Evolutionary conservation across 2,888 invertebrate genomes (phyloP).

Genomic region (Cosmia pyralina): DNA sequence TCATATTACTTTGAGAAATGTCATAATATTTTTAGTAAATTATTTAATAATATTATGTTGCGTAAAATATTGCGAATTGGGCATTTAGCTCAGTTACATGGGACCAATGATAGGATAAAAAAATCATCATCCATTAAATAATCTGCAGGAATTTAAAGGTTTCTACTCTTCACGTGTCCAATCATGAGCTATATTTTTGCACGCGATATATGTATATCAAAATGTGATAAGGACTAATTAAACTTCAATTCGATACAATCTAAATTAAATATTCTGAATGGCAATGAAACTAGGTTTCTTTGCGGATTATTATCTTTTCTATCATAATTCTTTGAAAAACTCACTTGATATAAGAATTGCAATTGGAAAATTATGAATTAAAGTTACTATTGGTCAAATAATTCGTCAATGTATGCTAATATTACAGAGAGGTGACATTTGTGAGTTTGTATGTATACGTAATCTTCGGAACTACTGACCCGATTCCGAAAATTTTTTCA

Average conservation of each 20-base stretch:
- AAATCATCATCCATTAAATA: not conserved
- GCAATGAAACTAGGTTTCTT: slow-evolving; percentile 6
- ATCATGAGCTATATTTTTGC: slow-evolving; percentile 13
- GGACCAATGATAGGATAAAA: not conserved
- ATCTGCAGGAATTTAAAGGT: not conserved
- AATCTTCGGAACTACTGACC: not conserved
- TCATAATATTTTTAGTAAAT: not conserved
- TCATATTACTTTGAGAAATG: slow-evolving; percentile 8
- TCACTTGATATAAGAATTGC: not conserved
- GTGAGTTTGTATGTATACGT: not conserved
- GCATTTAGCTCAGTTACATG: not conserved
- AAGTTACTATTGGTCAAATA: not conserved
- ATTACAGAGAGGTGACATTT: not conserved
- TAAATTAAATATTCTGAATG: not conserved
- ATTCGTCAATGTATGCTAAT: not conserved
- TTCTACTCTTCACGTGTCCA: slow-evolving; percentile 6
- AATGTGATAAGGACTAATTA: slow-evolving; percentile 28
- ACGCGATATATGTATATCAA: slow-evolving; percentile 2
- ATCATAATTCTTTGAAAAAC: not conserved
- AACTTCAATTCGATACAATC: slow-evolving; percentile 32
- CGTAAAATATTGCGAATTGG: no score
- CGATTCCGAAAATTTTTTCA: not conserved
- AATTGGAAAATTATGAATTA: not conserved
- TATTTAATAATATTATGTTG: not conserved
- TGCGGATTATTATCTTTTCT: not conserved